A percentile compares a stretch with the other conserved stretches of the same genome.
Conservation (phyloP, 2,888 invertebrate species). For the Polydesmus complanatus region DNA sequence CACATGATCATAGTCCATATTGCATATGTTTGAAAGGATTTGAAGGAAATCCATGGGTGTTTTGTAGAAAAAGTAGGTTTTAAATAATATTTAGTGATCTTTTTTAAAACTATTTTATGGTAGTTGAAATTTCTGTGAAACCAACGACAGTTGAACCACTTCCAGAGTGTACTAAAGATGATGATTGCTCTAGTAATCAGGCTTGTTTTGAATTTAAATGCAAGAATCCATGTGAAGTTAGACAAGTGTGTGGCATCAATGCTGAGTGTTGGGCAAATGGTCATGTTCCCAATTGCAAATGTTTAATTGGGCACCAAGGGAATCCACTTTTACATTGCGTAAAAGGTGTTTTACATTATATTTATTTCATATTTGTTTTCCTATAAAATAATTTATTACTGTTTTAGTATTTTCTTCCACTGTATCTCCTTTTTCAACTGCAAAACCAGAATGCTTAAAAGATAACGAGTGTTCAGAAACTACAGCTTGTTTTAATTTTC, state of each 20-base stretch:
- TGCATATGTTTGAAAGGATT: constrained; percentile 64
- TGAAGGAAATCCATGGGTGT: constrained; percentile 57
- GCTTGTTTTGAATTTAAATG: constrained; percentile 74
- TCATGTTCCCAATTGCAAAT: constrained; percentile 8
- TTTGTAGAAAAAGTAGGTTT: constrained; percentile 9
- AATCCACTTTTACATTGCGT: constrained; percentile 60
- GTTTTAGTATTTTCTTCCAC: background rate
- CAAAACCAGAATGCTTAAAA: constrained; percentile 10
- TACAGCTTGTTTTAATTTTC: constrained; percentile 53
- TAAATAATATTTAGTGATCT: background rate
- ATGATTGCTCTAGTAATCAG: constrained; percentile 55
- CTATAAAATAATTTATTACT: background rate
- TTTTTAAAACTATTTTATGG: background rate
- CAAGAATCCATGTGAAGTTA: constrained; percentile 53
- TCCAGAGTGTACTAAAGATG: constrained; percentile 72
- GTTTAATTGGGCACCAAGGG: constrained; percentile 37
- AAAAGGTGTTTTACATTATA: constrained; percentile 4
- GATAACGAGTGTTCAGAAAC: constrained; percentile 17
- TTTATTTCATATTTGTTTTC: background rate
- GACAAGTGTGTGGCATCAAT: constrained; percentile 66
- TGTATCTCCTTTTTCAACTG: background rate
- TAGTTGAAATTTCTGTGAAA: background rate
- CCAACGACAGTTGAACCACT: background rate
- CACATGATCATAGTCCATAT: constrained; percentile 65
- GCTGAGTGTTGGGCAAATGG: constrained; percentile 32